These are phyloP conservation scores for Jaculus jaculus DNA, from an alignment of 2,113 vertebrate species.

Conservation along the genomic window DNA sequence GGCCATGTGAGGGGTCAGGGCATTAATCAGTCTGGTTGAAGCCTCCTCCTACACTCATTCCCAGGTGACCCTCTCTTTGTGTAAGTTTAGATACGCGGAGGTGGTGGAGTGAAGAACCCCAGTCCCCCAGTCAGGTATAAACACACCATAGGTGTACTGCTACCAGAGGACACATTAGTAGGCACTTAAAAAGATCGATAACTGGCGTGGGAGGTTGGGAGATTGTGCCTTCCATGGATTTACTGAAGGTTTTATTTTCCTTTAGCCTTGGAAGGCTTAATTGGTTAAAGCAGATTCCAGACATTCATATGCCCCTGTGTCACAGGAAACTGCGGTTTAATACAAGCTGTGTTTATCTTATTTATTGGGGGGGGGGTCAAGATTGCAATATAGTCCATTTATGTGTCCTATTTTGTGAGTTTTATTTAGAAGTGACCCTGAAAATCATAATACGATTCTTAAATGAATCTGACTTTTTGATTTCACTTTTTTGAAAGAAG, in stretches of 20 bases:
- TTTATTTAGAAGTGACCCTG: neutral
- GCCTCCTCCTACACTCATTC: neutral
- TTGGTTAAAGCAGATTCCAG: conserved; percentile 75
- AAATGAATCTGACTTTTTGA: conserved; percentile 43
- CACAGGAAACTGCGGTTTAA: conserved; percentile 29
- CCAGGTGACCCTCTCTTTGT: conserved; percentile 36
- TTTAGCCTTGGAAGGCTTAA: conserved; percentile 72
- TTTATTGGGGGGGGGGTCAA: conserved; percentile 16
- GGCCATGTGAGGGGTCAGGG: neutral
- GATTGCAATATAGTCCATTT: neutral
- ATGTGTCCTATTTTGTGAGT: neutral
- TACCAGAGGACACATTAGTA: conserved; percentile 71
- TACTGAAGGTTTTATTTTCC: conserved; percentile 67
- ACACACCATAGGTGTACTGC: neutral
- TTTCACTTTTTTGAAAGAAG: conserved; percentile 43
- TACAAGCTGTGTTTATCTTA: conserved; percentile 3
- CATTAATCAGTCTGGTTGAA: neutral
- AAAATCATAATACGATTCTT: neutral
- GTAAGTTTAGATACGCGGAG: conserved; percentile 60
- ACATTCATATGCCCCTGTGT: neutral
- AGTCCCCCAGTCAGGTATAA: conserved; percentile 58
- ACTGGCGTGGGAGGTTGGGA: conserved; percentile 56
- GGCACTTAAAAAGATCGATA: conserved; percentile 79
- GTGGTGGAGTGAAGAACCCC: conserved; percentile 53
- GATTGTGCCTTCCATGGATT: conserved; percentile 63